Conservation (phyloP, 2,888 invertebrate genomes). For the Apodemia hepburni region DNA sequence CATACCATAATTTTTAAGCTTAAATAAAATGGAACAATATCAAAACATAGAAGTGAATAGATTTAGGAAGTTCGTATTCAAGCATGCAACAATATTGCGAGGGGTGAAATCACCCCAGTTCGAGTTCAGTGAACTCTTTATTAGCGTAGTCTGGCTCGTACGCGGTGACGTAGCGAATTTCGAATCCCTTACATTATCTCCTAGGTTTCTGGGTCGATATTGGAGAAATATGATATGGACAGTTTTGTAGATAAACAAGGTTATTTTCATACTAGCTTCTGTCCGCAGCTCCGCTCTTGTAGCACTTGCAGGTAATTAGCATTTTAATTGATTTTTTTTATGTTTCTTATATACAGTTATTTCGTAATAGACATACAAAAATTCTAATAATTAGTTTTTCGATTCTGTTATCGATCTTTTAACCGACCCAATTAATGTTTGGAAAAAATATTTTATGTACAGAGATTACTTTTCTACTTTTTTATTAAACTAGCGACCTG, state of each 20-base stretch:
- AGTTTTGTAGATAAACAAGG: not conserved
- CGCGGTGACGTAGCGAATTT: conserved; percentile 28
- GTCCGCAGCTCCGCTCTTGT: too few species aligned
- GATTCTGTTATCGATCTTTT: too few species aligned
- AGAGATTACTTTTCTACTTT: too few species aligned
- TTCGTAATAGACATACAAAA: too few species aligned
- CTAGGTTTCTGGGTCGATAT: conserved; percentile 25
- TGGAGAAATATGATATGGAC: conserved; percentile 8
- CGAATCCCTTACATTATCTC: conserved; percentile 23
- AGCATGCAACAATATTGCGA: conserved; percentile 33
- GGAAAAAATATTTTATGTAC: too few species aligned
- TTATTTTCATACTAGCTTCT: too few species aligned
- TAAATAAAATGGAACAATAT: conserved; percentile 29
- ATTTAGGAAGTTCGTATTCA: conserved; percentile 32
- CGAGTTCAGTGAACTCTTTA: conserved; percentile 35
- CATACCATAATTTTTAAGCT: not conserved
- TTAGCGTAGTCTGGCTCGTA: conserved; percentile 26
- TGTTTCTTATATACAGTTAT: too few species aligned
- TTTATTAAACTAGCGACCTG: too few species aligned
- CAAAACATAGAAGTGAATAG: conserved; percentile 26
- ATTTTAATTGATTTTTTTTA: too few species aligned
- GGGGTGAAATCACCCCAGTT: conserved; percentile 37
- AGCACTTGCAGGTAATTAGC: too few species aligned
- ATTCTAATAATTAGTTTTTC: too few species aligned
- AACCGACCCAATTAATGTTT: too few species aligned